These are phyloP conservation scores for Drosophila mauritiana DNA, from an alignment of 1,140 invertebrate species.

Conservation along the genomic window DNA sequence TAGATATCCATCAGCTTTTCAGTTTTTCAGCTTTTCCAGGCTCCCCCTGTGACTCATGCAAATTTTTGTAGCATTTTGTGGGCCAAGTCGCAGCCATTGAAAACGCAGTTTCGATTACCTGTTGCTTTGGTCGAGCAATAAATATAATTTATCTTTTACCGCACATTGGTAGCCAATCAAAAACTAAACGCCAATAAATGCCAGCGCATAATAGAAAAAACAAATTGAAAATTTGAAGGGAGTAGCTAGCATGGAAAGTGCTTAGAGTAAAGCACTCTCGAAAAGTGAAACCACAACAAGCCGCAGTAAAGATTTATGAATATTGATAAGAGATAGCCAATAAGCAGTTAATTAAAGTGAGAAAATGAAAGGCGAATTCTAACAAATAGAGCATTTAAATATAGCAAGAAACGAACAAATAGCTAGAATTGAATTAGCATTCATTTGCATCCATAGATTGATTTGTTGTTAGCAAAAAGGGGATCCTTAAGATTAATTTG, in stretches of 20 bases:
- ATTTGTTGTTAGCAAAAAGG: too few relatives aligned
- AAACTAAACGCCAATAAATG: constrained; percentile 74
- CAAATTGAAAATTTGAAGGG: constrained; percentile 58
- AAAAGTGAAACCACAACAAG: constrained; percentile 4
- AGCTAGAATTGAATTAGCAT: too few relatives aligned
- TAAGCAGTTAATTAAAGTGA: constrained; percentile 30
- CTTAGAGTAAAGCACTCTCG: not conserved
- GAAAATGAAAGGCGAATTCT: constrained; percentile 7
- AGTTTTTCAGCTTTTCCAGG: constrained; percentile 9
- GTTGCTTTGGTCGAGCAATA: constrained; percentile 45
- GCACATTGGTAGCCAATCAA: constrained; percentile 69
- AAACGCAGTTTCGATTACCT: constrained; percentile 49
- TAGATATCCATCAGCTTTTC: constrained; percentile 42
- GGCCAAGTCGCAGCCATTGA: constrained; percentile 30
- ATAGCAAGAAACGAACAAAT: too few relatives aligned
- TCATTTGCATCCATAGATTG: too few relatives aligned
- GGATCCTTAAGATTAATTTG: not conserved
- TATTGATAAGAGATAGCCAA: constrained; percentile 18
- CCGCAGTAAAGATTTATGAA: constrained; percentile 7
- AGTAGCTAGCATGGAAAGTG: constrained; percentile 21
- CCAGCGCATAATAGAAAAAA: constrained; percentile 58
- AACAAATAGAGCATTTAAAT: not conserved
- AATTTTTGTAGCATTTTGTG: constrained; percentile 16
- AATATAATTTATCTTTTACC: constrained; percentile 64
- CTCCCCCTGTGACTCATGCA: constrained; percentile 41